Base-by-base conservation (phyloP, 1,140 invertebrate genomes). In the Papilio xuthus region DNA sequence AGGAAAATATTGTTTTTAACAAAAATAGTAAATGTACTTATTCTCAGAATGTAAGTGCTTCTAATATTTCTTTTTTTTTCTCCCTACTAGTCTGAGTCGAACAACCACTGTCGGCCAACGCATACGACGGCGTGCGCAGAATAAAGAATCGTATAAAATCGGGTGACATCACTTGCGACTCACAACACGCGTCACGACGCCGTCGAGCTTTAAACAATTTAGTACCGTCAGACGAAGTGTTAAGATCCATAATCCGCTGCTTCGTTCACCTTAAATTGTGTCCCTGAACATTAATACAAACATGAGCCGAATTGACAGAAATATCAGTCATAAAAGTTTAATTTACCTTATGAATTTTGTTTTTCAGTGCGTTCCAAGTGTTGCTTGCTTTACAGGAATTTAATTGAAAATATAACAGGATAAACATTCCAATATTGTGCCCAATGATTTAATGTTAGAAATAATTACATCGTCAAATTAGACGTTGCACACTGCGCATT, bases 101-200 rank as follows among this genome's bases (percentile, higher is more conserved):
- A 83, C 78, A 63, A 82, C 70, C 83, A 85, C 85, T 84, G 85
- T 79, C 86, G 79, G 82, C 85, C 86, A 87, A 80, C 85, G 83
- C 84, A 88, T 86, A 81, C 85, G 78, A 85, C 84, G 79, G 84
- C 85, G 83, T 86, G 88, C 85, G 84, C 83, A 83, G 89, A 90
- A 93, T 93, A 92, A 92, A 87, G 87, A 92, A 89, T 86, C 86
- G 80, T 81, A 82, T 53, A 53, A 53, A 84, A 85, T 85, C 83
- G 83, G 85, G 86, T 92, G 92, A 93, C 91, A 92, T 90, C 91
- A 91, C 87, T 89, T 85, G 81, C 81, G 81, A 79, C 82, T 84
- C 85, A 82, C 81, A 67, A 84, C 85, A 80, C 84, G 76, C 82
- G 85, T 89, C 82, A 79, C 82, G 79, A 77, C 82, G 80, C 76